phyloP scores from a whole-genome alignment of 2,888 invertebrate genomes.

The Drosophila anomelani region DNA sequence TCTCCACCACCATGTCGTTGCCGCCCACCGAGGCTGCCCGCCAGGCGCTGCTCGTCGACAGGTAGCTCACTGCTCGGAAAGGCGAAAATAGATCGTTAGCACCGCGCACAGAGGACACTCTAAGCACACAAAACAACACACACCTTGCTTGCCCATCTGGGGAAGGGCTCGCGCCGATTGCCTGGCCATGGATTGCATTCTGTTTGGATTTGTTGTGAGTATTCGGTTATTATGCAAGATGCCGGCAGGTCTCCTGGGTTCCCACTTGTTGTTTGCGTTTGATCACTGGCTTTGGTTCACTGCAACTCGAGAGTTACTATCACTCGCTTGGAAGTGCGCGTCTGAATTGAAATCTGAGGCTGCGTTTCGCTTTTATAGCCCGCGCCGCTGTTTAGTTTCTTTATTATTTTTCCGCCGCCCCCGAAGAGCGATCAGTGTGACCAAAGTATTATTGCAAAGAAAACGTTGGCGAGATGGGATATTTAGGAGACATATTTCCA shows the following conservation, averaged over 20 bases:
- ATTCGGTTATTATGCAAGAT: constrained; percentile 33
- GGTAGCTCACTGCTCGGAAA: constrained; percentile 50
- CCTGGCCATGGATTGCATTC: constrained; percentile 72
- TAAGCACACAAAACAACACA: constrained; percentile 47
- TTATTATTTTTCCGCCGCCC: constrained; percentile 21
- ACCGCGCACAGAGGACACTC: constrained; percentile 16
- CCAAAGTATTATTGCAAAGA: background rate
- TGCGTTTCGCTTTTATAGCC: constrained; percentile 29
- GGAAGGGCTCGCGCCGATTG: constrained; percentile 71
- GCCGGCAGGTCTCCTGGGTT: constrained; percentile 13
- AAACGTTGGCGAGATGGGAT: background rate
- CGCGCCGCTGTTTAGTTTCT: constrained; percentile 8
- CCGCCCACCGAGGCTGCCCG: constrained; percentile 36
- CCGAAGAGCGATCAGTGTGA: constrained; percentile 1
- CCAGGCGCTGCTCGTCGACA: constrained; percentile 68
- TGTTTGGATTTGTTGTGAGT: constrained; percentile 32
- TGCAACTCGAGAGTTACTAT: constrained; percentile 20
- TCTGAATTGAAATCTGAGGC: constrained; percentile 32
- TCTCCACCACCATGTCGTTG: constrained; percentile 63
- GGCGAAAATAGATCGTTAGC: constrained; percentile 2
- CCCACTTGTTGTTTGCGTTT: background rate
- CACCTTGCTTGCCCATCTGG: constrained; percentile 77
- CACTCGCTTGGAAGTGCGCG: constrained; percentile 47
- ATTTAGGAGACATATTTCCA: no score
- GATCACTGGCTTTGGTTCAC: constrained; percentile 5